Base-by-base conservation (phyloP, 2,888 invertebrate species). In the Drosophila colorata region DNA sequence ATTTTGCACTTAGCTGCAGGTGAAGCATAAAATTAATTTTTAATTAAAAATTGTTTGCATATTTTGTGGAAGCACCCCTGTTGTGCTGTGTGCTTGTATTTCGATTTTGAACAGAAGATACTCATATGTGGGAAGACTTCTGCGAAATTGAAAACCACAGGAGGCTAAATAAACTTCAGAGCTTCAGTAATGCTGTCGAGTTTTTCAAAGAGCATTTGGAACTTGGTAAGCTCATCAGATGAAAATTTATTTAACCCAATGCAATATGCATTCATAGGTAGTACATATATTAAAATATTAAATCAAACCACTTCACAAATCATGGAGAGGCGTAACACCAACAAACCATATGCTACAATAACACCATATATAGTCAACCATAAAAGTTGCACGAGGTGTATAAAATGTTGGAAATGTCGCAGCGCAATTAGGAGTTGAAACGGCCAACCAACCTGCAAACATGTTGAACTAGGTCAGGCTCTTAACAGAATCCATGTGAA, bases 21-120 rank as follows among this genome's bases (percentile, higher is more conserved):
- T 80, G 81, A 80, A 87, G 90, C 87, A 88, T 81, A 87, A 86
- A 86, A 90, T 88, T 86, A 90, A 87, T 88, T 86, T 90, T 86
- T 90, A 86, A 86, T 86, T 86, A 89, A 73, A 90, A 88, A 90
- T 89, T 87, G 89, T 78, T 88, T 88, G 76, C 77, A 83, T 72
- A 90, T 78, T 89, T 90, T 73, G 72, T 58, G 66, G 60, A 1
- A 38, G 23, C 20, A 25, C 40, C 28, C 23, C 48, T 16, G 51
- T 25, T 18, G 35, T 20, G 25, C 31, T 11, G 40, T 40, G 46
- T 48, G 35, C 28, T 20, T 49, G 53, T 44, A 37, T 41, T 25
- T 28, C 28, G n/a, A 52, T 31, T 52, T 23, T 20, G 7, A 41
- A 31, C 52, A 11, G 18, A 41, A 52, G 16, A 41, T 20, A 41